Base-by-base conservation (phyloP, 2,888 invertebrate species). In the Geotrupes spiniger region DNA sequence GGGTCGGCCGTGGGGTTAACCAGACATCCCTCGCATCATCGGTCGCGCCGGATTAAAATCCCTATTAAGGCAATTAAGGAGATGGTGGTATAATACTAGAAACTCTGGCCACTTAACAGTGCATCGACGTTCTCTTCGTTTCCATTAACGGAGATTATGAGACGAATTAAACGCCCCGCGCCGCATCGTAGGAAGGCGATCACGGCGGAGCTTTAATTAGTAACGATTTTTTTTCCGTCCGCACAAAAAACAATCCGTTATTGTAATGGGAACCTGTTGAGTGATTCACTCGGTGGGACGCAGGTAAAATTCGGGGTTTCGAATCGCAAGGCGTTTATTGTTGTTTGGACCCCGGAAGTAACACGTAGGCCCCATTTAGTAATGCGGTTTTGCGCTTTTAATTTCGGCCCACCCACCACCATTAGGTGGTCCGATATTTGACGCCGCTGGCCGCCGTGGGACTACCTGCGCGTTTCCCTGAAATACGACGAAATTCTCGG, bases 1-100 rank as follows among this genome's bases (percentile, higher is more conserved):
- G 54, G 59, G 56, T 56, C 59, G 56, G 57, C 51, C 48, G 50
- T 57, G 73, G 75, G 76, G 75, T 73, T 67, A 63, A 72, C 68
- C 71, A 53, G 73, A 74, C 74, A 71, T 70, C 67, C 63, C 38
- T 43, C 53, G 46, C 57, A 54, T 52, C 46, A 44, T 47, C 54
- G 54, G 54, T 60, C 62, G 58, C 56, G 56, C 56, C 54, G 62
- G 65, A 65, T 66, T 65, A 66, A 63, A 62, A 59, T 54, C 62
- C 60, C 68, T 63, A 68, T 68, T 68, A 68, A 60, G 64, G 64
- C 66, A 68, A 68, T 68, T 67, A 65, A 65, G 53, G 45, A 51
- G 58, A 54, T 56, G 47, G 53, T 46, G 50, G 51, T 53, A 27
- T 26, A 42, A 41, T 37, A 27, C 41, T 11, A 29, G 41, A 41